A percentile compares a stretch with the other conserved stretches of the same genome.
These are phyloP conservation scores for Catharus bicknelli DNA, from an alignment of 2,113 vertebrate species.

Conservation along the genomic window DNA sequence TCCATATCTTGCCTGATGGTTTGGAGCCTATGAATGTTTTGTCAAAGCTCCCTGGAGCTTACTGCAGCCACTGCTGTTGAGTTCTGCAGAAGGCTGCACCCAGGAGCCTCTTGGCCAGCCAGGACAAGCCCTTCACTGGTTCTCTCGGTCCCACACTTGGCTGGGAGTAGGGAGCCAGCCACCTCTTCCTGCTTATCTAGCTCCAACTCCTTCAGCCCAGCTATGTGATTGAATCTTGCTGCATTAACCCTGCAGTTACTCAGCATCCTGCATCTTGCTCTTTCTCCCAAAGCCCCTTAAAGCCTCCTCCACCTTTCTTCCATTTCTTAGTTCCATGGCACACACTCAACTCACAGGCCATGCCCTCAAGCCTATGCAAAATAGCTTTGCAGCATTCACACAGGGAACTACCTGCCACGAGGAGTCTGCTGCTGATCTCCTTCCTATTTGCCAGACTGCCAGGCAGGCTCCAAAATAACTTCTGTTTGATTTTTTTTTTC, in stretches of 20 bases:
- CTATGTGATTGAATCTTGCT: not conserved
- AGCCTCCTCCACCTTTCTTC: not conserved
- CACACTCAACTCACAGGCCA: fast-evolving
- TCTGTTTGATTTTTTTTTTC: not conserved
- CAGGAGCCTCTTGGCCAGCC: not conserved
- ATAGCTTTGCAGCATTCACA: fast-evolving
- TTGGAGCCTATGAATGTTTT: not conserved
- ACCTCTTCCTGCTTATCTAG: not conserved
- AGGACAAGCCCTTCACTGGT: not conserved
- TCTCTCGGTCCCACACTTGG: fast-evolving
- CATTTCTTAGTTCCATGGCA: not conserved
- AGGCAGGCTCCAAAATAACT: not conserved
- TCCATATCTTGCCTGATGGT: fast-evolving
- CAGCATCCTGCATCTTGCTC: not conserved
- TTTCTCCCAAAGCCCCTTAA: not conserved
- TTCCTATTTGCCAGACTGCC: not conserved
- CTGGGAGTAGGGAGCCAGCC: not conserved
- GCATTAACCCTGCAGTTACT: not conserved
- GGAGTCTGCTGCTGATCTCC: not conserved
- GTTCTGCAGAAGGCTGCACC: not conserved
- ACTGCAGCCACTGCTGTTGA: not conserved
- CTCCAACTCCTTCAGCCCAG: not conserved
- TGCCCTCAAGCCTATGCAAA: not conserved
- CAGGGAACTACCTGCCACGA: not conserved
- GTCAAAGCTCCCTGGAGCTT: not conserved